Evolutionary conservation across 2,888 invertebrate genomes (phyloP), one percentile per base, ranked within the genome.

Genomic region (Drosophila phalerata): DNA sequence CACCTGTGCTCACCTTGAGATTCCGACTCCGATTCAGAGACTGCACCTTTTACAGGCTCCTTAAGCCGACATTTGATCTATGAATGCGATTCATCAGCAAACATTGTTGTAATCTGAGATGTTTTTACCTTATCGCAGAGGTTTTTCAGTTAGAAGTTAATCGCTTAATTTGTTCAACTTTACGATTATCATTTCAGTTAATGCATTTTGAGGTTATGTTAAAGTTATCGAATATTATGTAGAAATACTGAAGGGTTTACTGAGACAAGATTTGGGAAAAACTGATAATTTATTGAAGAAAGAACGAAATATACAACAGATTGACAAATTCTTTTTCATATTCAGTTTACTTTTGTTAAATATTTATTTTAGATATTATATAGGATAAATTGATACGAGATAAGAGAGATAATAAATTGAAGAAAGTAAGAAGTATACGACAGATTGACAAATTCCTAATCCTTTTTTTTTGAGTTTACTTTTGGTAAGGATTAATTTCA

Each of bases 11-110:
- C 17, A 32, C 48, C 47, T 48, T n/a, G 6, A 28, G 28, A 8
- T 28, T 28, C 28, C 2, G 2, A 6, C 13, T 13, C 17, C 5
- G 10, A 2, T 38, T 42, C 8, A 45, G 25, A 8, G 13, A 11
- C 47, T 51, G 64, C 77, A 69, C 56, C 71, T 60, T 49, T 48
- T n/a, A 25, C 40, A 34, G 37, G 32, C 43, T 37, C 60, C 8
- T 55, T 75, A 64, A 75, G 61, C 57, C 55, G 76, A 73, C 76
- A 65, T 52, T 58, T 74, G 76, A 76, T 57, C 78, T 61, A 19
- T 13, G 43, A 34, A 34, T 67, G 32, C 62, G 62, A 67, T 77
- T 77, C 49, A n/a, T 1, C 22, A n/a, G 43, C 43, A 6, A 43
- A 22, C 43, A 43, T 10, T 25, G 25, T 38, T 38, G 78, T 57